Percentiles rank a stretch among this genome's conserved stretches.
These are phyloP conservation scores for Andrena flavipes DNA, from an alignment of 2,888 invertebrate species.

Conservation along the genomic window DNA sequence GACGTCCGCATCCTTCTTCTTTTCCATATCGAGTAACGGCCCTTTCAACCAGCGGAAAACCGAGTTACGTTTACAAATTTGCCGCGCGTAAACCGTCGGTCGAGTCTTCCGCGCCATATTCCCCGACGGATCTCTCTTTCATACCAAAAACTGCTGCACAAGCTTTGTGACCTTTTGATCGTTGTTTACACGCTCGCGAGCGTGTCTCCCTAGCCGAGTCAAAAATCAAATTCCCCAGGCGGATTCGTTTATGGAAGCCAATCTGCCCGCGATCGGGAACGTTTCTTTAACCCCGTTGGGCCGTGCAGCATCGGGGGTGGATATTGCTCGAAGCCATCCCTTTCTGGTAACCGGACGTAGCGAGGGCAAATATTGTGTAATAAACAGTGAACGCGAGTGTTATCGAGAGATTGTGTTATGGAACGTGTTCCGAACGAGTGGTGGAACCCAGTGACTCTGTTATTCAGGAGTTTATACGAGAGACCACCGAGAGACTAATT, in stretches of 20 bases:
- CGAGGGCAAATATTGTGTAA: conserved; percentile 3
- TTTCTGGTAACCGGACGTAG: not conserved
- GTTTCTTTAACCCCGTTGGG: conserved; percentile 11
- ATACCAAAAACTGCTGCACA: conserved; percentile 34
- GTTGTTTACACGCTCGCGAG: conserved; percentile 20
- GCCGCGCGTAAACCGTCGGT: conserved; percentile 19
- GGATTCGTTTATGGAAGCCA: conserved; percentile 22
- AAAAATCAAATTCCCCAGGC: conserved; percentile 16
- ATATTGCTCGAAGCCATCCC: not conserved
- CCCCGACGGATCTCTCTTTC: conserved; percentile 32
- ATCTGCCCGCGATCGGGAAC: conserved; percentile 22
- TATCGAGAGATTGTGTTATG: no score
- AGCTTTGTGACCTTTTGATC: conserved; percentile 5
- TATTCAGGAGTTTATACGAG: no score
- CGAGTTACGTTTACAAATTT: conserved; percentile 49
- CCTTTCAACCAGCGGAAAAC: conserved; percentile 23
- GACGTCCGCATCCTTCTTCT: not conserved
- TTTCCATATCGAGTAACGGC: conserved; percentile 8
- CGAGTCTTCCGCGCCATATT: conserved; percentile 11
- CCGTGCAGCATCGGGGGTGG: no score
- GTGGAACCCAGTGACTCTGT: no score
- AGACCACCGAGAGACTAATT: no score
- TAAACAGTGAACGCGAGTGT: not conserved
- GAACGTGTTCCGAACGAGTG: no score
- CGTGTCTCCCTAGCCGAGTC: not conserved